Percentiles rank a stretch among this genome's conserved stretches.
These are phyloP conservation scores for Drosophila suzukii DNA, from an alignment of 1,140 invertebrate species.

Conservation along the genomic window DNA sequence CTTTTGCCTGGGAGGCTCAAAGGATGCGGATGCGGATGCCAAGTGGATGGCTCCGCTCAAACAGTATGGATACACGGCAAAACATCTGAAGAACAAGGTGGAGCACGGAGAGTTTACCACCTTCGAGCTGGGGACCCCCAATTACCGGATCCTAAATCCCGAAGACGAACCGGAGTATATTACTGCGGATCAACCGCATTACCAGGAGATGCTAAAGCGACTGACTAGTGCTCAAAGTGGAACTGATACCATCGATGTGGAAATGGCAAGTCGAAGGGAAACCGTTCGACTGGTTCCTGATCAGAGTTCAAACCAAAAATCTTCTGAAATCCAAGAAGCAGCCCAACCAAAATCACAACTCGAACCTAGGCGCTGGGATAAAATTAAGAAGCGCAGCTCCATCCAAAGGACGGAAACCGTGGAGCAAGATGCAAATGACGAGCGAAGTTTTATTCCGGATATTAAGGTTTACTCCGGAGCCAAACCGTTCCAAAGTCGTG, in stretches of 20 bases:
- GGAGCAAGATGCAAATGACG: conserved; percentile 3
- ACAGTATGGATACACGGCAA: conserved; percentile 47
- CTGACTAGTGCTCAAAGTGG: conserved; percentile 44
- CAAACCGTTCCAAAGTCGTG: conserved; percentile 54
- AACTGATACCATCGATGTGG: conserved; percentile 56
- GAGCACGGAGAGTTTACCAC: conserved; percentile 71
- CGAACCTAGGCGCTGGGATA: conserved; percentile 36
- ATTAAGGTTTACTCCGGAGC: conserved; percentile 58
- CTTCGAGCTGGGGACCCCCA: conserved; percentile 69
- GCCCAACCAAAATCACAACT: neutral
- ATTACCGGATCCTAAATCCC: conserved; percentile 75
- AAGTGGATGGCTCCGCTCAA: conserved; percentile 52
- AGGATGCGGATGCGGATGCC: conserved; percentile 7
- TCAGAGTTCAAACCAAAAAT: neutral
- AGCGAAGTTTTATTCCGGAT: conserved; percentile 4
- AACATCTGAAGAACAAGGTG: conserved; percentile 66
- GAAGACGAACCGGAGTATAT: conserved; percentile 75
- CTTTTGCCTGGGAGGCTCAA: conserved; percentile 5
- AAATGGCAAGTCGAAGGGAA: conserved; percentile 11
- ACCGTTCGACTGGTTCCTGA: neutral
- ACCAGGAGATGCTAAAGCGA: conserved; percentile 54
- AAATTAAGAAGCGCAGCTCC: conserved; percentile 57
- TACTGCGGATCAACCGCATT: conserved; percentile 74
- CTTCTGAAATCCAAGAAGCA: neutral
- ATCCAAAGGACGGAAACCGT: neutral